Conservation (phyloP, 2,888 invertebrate species). For the Callimorpha dominula region DNA sequence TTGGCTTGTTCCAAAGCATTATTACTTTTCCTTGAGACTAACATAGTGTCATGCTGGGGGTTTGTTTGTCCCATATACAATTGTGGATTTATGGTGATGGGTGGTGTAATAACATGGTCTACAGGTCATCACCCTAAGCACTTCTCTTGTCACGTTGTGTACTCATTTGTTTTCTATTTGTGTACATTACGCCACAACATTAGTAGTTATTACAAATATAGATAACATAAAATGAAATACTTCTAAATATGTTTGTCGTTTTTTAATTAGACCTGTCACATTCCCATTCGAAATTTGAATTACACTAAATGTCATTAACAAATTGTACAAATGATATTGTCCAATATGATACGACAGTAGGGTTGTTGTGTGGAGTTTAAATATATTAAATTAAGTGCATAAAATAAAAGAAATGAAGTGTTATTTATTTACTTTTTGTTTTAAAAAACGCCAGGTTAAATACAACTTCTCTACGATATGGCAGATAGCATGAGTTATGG, state of each 20-base stretch:
- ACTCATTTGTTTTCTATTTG: conserved; percentile 33
- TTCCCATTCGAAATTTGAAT: conserved; percentile 41
- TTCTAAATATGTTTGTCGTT: conserved; percentile 69
- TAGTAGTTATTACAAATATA: conserved; percentile 42
- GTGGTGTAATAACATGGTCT: not conserved
- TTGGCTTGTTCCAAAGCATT: too few relatives aligned
- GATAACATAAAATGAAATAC: conserved; percentile 73
- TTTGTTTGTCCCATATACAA: too few relatives aligned
- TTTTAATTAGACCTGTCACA: conserved; percentile 12
- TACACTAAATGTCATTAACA: conserved; percentile 3
- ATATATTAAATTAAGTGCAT: too few relatives aligned
- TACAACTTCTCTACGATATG: not conserved
- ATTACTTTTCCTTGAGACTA: too few relatives aligned
- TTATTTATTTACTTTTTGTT: too few relatives aligned
- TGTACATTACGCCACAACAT: conserved; percentile 8
- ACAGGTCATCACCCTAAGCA: not conserved
- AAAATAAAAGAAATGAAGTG: too few relatives aligned
- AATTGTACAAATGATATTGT: not conserved
- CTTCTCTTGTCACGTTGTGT: conserved; percentile 4
- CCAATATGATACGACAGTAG: too few relatives aligned
- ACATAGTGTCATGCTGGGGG: too few relatives aligned
- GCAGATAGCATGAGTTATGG: not conserved
- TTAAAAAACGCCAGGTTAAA: not conserved
- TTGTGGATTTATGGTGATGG: too few relatives aligned
- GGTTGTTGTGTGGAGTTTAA: too few relatives aligned